These are phyloP conservation scores for Lampris megalopsis DNA, from an alignment of 2,113 vertebrate genomes.

Conservation along the genomic window DNA sequence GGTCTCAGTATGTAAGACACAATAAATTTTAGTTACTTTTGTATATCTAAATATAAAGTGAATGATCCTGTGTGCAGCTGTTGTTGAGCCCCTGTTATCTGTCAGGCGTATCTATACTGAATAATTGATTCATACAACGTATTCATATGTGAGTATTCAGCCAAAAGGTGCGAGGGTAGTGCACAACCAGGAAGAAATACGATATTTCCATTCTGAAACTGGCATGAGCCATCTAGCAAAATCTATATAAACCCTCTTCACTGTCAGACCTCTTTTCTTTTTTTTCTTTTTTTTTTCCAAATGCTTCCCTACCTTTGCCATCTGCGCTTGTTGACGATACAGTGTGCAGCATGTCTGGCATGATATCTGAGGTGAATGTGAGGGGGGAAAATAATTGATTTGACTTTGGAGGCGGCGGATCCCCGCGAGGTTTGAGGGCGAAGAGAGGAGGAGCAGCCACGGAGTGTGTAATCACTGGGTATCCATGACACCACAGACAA, in stretches of 20 bases:
- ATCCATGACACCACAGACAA: constrained; percentile 79
- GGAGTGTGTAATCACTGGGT: constrained; percentile 76
- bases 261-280: constrained; percentile 17
- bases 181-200: not conserved
- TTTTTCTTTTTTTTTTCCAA: no score
- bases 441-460: constrained; percentile 62
- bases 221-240: constrained; percentile 17
- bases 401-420: constrained; percentile 65
- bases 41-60: no score
- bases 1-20: no score
- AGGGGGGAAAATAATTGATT: constrained; percentile 66
- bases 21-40: no score
- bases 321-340: constrained; percentile 55
- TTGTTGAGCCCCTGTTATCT: no score
- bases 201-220: not conserved
- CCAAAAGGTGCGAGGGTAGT: no score
- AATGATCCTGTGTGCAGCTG: no score
- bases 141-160: no score
- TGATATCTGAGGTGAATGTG: constrained; percentile 55
- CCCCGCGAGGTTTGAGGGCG: constrained; percentile 67
- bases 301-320: constrained; percentile 21
- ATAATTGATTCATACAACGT: no score
- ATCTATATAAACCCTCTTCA: constrained; percentile 13
- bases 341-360: constrained; percentile 46
- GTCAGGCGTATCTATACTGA: no score